Base-by-base conservation (phyloP, 1,140 invertebrate species). In the Drosophila murphyi region DNA sequence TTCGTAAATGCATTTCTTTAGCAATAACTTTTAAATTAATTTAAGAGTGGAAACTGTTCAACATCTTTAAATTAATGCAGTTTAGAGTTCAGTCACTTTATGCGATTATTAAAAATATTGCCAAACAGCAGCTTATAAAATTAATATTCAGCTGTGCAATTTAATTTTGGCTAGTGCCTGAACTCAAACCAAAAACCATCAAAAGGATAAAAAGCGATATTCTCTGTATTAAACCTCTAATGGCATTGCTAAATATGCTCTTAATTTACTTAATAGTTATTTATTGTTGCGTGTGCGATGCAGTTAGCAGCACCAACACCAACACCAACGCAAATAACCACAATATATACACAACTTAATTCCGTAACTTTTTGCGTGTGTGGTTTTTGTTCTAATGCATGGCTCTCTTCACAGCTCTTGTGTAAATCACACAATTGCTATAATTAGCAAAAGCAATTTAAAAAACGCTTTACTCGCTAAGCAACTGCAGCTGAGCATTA, bases 261-360 rank as follows among this genome's bases (percentile, higher is more conserved):
- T 43, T 43, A n/a, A 43, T 43, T 43, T n/a, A 43, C 10, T 43
- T 43, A 43, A 43, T 43, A 43, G 39, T 43, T n/a, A n/a, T 43
- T 43, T 43, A 43, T 43, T 43, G 10, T n/a, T 43, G 39, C 39
- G 39, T 43, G 39, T n/a, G 39, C 10, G 3, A 4, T n/a, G 39
- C 10, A 43, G 10, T 43, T n/a, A n/a, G 39, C 3, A 8, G 28
- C 47, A 48, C 47, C 20, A 20, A 20, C 20, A 20, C 20, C 20
- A 20, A 48, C 43, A 20, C 43, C 2, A 7, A 45, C 43, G 12
- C 43, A 45, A 6, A 28, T 7, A 12, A 1, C 45, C 5, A 47
- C 6, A 12, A 31, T n/a, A 34, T 34, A 12, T n/a, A 48, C 3
- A 48, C 20, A 48, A 48, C 28, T 29, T 48, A 29, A 48, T 48